Evolutionary conservation across 1,140 invertebrate genomes (phyloP), one percentile per base, ranked within the genome.

Genomic region (Glomeris maerens): DNA sequence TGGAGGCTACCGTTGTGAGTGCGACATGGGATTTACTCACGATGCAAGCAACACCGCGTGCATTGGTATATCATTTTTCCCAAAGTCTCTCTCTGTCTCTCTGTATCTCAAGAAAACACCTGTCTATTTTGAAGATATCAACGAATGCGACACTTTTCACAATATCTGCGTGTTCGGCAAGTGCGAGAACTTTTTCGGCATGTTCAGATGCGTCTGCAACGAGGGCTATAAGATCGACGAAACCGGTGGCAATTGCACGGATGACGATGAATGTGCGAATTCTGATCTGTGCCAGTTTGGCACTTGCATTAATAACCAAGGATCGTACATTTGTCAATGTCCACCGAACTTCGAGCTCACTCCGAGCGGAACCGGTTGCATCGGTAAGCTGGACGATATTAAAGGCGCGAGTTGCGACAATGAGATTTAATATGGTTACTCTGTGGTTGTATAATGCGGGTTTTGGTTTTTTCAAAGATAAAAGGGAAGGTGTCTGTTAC

Each of bases 101-200:
- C 0, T 21, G 14, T 1, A 14, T 27, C 10, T n/a, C 45, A 10
- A 50, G 3, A 4, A 7, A 52, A 5, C 5, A 42, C 5, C 25
- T 21, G 20, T 5, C 4, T 42, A 21, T 42, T 17, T 64, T 68
- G 41, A 59, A 76, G 91, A 95, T 64, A 84, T 93, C 22, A 79
- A 96, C 62, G 91, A 96, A 64, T 96, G 91, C 62, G 75, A 80
- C 25, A 80, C 83, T 67, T 90, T 91, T 66, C 79, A 76, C 59
- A 85, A 89, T 60, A 71, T 91, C 1, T 93, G 87, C 64, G 81
- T 88, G 2, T 85, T 77, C 64, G 87, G 87, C 0, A 74, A 73
- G 53, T 91, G 88, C 68, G 83, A 86, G 60, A 93, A 93, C 64
- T 79, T 83, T 1, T 82, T 85, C 64, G 87, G 88, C 14, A 86